Percentiles rank a stretch among this genome's conserved stretches.
phyloP scores from a whole-genome alignment of 2,888 invertebrate species.

The Campoplex nolae region DNA sequence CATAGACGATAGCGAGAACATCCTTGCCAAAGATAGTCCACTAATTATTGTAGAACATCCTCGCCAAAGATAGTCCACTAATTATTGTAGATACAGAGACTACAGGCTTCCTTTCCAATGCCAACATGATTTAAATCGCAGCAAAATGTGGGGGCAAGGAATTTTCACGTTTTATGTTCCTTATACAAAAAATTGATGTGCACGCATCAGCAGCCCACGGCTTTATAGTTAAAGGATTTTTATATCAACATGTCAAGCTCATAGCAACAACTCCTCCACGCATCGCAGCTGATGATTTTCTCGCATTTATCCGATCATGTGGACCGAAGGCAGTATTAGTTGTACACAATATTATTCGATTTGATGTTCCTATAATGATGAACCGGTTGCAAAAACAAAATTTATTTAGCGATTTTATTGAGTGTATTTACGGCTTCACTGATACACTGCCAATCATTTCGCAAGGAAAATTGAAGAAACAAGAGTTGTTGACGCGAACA shows the following conservation, averaged over 20 bases:
- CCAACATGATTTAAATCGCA: constrained; percentile 29
- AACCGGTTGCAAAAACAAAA: constrained; percentile 39
- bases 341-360: constrained; percentile 36
- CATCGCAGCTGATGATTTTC: constrained; percentile 34
- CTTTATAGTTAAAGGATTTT: constrained; percentile 24
- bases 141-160: constrained; percentile 39
- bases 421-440: constrained; percentile 21
- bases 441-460: constrained; percentile 18
- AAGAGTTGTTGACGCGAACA: constrained; percentile 22
- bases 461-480: constrained; percentile 18
- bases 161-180: constrained; percentile 34
- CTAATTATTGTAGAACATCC: constrained; percentile 21
- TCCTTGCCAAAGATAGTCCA: constrained; percentile 29
- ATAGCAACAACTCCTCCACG: constrained; percentile 35
- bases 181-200: constrained; percentile 31
- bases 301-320: constrained; percentile 33
- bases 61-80: constrained; percentile 23
- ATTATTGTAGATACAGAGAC: constrained; percentile 43
- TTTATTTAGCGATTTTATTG: constrained; percentile 1
- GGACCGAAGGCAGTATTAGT: constrained; percentile 39
- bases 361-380: constrained; percentile 36
- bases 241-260: constrained; percentile 4
- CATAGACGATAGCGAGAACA: constrained; percentile 21
- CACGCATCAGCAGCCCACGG: constrained; percentile 31
- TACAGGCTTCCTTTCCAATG: constrained; percentile 23